These are phyloP conservation scores for Bettongia penicillata DNA, from an alignment of 2,113 vertebrate genomes.

Conservation along the genomic window DNA sequence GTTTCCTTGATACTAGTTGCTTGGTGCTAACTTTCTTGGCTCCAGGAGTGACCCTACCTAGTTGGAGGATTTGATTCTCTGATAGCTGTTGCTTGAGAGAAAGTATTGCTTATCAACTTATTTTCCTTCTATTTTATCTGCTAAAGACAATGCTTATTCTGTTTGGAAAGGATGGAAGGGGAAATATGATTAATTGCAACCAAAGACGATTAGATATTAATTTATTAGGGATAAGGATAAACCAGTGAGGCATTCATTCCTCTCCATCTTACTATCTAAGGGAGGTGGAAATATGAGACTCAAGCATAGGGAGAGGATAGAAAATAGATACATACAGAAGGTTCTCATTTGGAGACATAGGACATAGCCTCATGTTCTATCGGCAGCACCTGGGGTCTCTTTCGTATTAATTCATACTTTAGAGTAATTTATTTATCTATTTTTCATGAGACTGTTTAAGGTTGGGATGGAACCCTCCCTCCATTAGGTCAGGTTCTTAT, in stretches of 20 bases:
- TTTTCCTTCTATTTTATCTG: not conserved
- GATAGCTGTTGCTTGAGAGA: not conserved
- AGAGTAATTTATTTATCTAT: not conserved
- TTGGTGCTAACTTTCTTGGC: not conserved
- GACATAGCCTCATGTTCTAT: not conserved
- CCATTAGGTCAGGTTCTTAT: not conserved
- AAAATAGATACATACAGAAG: not conserved
- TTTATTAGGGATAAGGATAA: not conserved
- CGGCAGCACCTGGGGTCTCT: not conserved
- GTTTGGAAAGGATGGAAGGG: not conserved
- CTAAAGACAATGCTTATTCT: not conserved
- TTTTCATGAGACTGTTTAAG: not conserved
- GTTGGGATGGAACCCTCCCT: not conserved
- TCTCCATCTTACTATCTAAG: not conserved
- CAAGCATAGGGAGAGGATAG: not conserved
- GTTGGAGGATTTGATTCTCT: not conserved
- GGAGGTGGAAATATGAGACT: not conserved
- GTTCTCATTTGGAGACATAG: not conserved
- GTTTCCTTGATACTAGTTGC: not conserved
- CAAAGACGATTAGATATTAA: not conserved
- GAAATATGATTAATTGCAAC: not conserved
- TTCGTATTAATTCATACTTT: not conserved
- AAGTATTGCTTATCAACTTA: not conserved
- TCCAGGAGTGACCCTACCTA: not conserved
- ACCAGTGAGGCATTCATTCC: not conserved